Conservation (phyloP, 2,797 vertebrate species). For the Tarsius wallacei region DNA sequence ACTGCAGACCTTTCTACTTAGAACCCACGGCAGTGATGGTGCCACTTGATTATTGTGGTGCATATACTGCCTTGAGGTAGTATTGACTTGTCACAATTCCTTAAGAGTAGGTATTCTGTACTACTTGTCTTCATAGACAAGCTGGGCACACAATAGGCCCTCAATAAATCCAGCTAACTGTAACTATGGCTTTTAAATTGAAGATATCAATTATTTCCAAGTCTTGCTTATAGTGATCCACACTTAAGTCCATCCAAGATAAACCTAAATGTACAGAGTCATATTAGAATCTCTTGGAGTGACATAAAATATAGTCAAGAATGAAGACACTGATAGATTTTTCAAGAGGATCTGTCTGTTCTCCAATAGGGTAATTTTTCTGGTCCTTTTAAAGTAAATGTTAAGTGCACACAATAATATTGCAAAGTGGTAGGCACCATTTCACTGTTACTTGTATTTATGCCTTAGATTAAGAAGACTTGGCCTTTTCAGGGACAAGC, state of each 20-base stretch:
- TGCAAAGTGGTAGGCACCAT: background rate
- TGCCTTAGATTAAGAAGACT: background rate
- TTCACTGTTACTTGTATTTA: background rate
- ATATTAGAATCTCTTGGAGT: background rate
- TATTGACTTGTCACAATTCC: background rate
- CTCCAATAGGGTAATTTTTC: background rate
- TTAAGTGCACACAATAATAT: background rate
- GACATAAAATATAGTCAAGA: background rate
- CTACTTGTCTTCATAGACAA: background rate
- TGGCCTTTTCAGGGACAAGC: background rate
- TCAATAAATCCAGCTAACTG: background rate
- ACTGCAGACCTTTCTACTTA: background rate
- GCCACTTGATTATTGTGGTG: too few relatives aligned
- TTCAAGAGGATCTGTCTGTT: background rate
- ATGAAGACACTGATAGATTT: background rate
- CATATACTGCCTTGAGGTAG: background rate
- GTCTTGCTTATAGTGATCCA: background rate
- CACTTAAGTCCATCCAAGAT: background rate
- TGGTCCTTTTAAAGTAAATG: background rate
- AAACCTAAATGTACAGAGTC: background rate
- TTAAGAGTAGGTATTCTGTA: background rate
- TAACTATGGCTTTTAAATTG: background rate
- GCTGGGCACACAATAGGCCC: background rate
- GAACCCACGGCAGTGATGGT: rapidly evolving
- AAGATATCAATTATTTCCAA: background rate